A percentile compares a stretch with the other conserved stretches of the same genome.
These are phyloP conservation scores for Prietella phreatophila DNA, from an alignment of 2,113 vertebrate genomes.

Conservation along the genomic window DNA sequence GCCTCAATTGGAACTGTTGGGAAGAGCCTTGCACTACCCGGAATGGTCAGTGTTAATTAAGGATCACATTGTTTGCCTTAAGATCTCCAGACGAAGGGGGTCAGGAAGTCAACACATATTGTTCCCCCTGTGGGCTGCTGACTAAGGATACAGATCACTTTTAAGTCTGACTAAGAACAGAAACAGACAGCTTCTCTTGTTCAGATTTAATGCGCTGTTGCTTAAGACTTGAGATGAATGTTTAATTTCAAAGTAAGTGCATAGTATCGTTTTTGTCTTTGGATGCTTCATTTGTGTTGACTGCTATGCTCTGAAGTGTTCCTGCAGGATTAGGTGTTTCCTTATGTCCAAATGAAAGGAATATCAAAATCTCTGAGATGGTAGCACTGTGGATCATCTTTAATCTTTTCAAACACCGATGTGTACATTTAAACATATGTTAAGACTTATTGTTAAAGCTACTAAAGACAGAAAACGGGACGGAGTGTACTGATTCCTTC, in stretches of 20 bases:
- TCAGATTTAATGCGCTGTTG: not conserved
- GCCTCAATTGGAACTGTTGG: conserved; percentile 71
- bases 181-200: not conserved
- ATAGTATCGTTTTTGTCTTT: not conserved
- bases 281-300: not conserved
- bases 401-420: not conserved
- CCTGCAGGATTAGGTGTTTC: not conserved
- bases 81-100: conserved; percentile 70
- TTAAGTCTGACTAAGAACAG: conserved; percentile 38
- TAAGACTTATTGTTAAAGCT: not conserved
- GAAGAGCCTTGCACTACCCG: conserved; percentile 70
- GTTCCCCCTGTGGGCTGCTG: conserved; percentile 66
- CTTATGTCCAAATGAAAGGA: not conserved
- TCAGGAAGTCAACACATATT: conserved; percentile 74
- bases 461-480: not conserved
- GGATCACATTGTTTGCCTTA: conserved; percentile 72
- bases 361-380: not conserved
- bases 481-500: not conserved
- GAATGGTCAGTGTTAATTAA: conserved; percentile 75
- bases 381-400: not conserved
- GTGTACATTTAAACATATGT: not conserved
- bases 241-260: not conserved
- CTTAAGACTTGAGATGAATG: not conserved
- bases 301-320: not conserved
- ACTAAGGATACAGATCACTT: conserved; percentile 50